Base-by-base conservation (phyloP, 2,113 vertebrate genomes). In the Nansenia antarctica region DNA sequence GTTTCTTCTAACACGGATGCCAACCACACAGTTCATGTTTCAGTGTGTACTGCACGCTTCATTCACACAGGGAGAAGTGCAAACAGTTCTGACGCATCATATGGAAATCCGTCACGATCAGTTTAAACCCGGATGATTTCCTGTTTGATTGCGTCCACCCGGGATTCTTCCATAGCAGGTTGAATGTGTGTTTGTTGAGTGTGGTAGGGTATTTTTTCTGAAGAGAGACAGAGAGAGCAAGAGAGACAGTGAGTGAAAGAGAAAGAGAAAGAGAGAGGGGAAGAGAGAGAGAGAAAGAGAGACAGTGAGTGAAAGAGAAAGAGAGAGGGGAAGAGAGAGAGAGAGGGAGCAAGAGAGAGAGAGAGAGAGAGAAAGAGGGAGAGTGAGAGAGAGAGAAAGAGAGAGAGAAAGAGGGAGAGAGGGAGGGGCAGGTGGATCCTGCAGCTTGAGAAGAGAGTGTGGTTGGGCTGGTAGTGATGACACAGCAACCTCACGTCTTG, bases 1-100 rank as follows among this genome's bases (percentile, higher is more conserved):
- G 59, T 47, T 67, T 82, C 65, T 72, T 76, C 59, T 69, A 11
- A 49, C 69, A 11, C 24, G 12, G 3, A 52, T 49, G 73, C 72
- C 81, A 59, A 5, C 55, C 0, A 6, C 55, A 37, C 37, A 69
- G 76, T 71, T 24, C 84, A 29, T 11, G 63, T 9, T 70, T 61
- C 20, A 1, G 31, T 42, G 54, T 70, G 70, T 72, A 80, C 82
- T 70, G 70, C 70, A 80, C 82, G 74, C 80, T 68, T 82, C 78
- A 60, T 49, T 78, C 74, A 42, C 22, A 0, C 34, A 32, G 72
- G 75, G 73, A 15, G 32, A 69, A 77, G 39, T 39, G 67, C 76
- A 78, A 81, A 80, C 72, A 78, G 62, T 62, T 65, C 69, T 58
- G 49, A 45, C 12, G 42, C 42, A 45, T 15, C 42, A 15, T 45